Base-by-base conservation (phyloP, 2,797 vertebrate species). In the Amphiprion clarkii region DNA sequence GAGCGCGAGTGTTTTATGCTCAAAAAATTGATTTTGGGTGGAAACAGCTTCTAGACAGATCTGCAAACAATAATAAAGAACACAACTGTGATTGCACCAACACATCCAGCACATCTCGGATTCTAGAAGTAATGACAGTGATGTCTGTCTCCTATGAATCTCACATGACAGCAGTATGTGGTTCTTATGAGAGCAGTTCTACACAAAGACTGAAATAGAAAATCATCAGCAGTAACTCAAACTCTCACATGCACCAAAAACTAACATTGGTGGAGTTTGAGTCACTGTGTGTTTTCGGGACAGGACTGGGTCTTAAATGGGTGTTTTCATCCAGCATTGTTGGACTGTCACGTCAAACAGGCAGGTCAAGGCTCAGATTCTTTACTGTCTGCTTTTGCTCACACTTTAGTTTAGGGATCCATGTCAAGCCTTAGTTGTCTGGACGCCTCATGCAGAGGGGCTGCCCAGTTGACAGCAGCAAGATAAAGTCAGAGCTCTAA, bases 401-500 rank as follows among this genome's bases (percentile, higher is more conserved):
- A 95, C 94, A 95, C 94, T 95, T 95, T 95, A 95, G 92, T 95
- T 95, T 93, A 95, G 85, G 94, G 95, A 95, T 95, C 95, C 94
- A 93, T 93, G 87, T 94, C 91, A 92, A 92, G 90, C 91, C 88
- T 92, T 93, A 89, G 85, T 86, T 85, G 72, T 89, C 85, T 91
- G 87, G 82, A 89, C 53, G 65, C 85, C 89, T 91, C 86, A 78
- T 90, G 90, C 88, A 87, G 79, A 88, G 79, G 76, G 80, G 86
- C 88, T 79, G 83, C 75, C 86, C 84, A 87, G 84, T 83, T 27
- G 76, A 86, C 69, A 88, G 86, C 76, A 80, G 84, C 85, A 63
- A 85, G 76, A 84, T 88, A 72, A 85, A 91, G 84, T 90, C 89
- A 62, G 88, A 88, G 83, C 82, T 90, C 87, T 88, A 87, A 85